phyloP scores from a whole-genome alignment of 1,140 invertebrate genomes.

The Diachasma alloeum region DNA sequence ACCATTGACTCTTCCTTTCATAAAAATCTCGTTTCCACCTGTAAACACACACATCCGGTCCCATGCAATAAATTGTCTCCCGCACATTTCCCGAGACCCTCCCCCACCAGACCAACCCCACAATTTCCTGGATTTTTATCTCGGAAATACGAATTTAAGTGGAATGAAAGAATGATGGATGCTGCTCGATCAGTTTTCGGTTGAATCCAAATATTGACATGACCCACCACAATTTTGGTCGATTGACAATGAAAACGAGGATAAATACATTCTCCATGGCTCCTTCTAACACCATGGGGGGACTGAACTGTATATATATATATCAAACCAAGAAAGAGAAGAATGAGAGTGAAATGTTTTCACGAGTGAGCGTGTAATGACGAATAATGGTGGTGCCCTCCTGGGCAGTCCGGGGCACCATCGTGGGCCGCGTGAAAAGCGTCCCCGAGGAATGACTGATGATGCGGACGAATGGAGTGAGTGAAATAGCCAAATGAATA shows the following conservation, averaged over 20 bases:
- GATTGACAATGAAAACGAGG: slow-evolving; percentile 8
- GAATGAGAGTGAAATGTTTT: slow-evolving; percentile 44
- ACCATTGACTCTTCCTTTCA: no score
- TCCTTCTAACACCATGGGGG: background rate
- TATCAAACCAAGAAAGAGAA: background rate
- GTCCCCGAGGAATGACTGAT: slow-evolving; percentile 56
- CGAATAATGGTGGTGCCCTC: slow-evolving; percentile 58
- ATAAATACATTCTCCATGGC: slow-evolving; percentile 6
- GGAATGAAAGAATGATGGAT: background rate
- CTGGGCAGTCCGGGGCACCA: slow-evolving; percentile 41
- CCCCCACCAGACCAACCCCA: background rate
- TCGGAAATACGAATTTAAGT: background rate
- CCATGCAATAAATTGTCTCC: background rate
- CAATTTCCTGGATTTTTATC: background rate
- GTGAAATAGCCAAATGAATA: background rate
- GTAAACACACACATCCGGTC: background rate
- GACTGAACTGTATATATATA: background rate
- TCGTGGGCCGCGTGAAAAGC: slow-evolving; percentile 49
- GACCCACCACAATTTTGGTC: slow-evolving; percentile 7
- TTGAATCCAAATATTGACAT: slow-evolving; percentile 45
- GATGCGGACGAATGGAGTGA: slow-evolving; percentile 36
- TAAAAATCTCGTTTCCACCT: background rate
- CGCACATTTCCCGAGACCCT: background rate
- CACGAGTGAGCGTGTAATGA: slow-evolving; percentile 63
- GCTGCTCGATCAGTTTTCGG: background rate